Base-by-base conservation (phyloP, 2,797 vertebrate genomes). In the Cossypha heuglini region DNA sequence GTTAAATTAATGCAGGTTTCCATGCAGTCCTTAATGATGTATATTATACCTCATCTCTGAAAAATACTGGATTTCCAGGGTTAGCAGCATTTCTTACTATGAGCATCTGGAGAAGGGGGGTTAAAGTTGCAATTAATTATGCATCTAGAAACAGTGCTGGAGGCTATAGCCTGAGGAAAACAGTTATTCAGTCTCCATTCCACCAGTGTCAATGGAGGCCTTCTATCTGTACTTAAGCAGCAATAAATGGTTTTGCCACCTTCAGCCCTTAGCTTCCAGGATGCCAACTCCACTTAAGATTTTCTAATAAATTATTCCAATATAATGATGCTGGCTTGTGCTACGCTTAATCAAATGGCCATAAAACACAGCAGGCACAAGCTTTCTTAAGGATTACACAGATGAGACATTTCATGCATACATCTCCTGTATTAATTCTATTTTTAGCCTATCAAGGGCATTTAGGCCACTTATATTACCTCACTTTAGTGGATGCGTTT, bases 401-500 rank as follows among this genome's bases (percentile, higher is more conserved):
- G 55, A 48, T 0, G 0, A 92, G 54, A 55, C 11, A 55, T 61
- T 59, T 87, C 59, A 66, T 18, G 26, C 35, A 37, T 29, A 37
- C 5, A 57, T 42, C 48, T 78, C 55, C 40, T 83, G 19, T 31
- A 64, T 52, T 71, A 85, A 55, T 28, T 54, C 64, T 80, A 61
- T 35, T 86, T 92, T 90, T 80, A 89, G 37, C 38, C 31, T 54
- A 62, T 25, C 55, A 33, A 89, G 71, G 91, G 61, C 55, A 82
- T 67, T 89, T 42, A 26, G 43, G 40, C 29, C 77, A 90, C 62
- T 73, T 61, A 9, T 8, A 90, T 31, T 63, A 40, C 35, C 16
- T 69, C 7, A 2, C 31, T 31, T 52, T 24, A 78, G 78, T 6
- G 45, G 31, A 69, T 22, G 13, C 0, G 0, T 11, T 29, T 0